Percentiles rank a stretch among this genome's conserved stretches.
These are phyloP conservation scores for Sinocyclocheilus anshuiensis DNA, from an alignment of 2,113 vertebrate species.

Conservation along the genomic window DNA sequence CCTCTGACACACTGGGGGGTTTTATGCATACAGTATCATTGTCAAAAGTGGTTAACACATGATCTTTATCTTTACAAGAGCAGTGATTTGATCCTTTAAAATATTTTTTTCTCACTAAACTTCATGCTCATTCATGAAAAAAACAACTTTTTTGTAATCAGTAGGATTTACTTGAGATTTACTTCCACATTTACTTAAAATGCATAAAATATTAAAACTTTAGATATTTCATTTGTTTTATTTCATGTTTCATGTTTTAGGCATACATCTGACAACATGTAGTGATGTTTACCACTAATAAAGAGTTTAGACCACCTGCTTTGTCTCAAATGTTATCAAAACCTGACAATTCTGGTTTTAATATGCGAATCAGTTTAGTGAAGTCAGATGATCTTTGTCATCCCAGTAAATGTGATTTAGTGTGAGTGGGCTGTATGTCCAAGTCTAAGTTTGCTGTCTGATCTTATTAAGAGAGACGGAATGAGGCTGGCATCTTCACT, in stretches of 20 bases:
- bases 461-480: conserved; percentile 32
- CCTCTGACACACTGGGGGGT: conserved; percentile 9
- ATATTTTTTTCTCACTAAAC: neutral
- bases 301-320: neutral
- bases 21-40: neutral
- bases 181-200: neutral
- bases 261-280: neutral
- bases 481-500: conserved; percentile 48
- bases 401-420: conserved; percentile 15
- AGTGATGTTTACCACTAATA: neutral
- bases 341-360: neutral
- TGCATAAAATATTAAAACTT: neutral
- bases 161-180: neutral
- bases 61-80: neutral
- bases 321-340: neutral
- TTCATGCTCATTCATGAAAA: neutral
- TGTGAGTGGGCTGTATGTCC: conserved; percentile 35
- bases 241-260: neutral
- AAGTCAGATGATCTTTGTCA: neutral
- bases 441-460: conserved; percentile 29
- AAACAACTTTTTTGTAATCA: neutral
- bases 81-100: neutral
- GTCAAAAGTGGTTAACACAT: neutral
- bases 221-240: neutral
- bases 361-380: neutral